Evolutionary conservation across 2,888 invertebrate genomes (phyloP).

Genomic region (Apodemia duryi): DNA sequence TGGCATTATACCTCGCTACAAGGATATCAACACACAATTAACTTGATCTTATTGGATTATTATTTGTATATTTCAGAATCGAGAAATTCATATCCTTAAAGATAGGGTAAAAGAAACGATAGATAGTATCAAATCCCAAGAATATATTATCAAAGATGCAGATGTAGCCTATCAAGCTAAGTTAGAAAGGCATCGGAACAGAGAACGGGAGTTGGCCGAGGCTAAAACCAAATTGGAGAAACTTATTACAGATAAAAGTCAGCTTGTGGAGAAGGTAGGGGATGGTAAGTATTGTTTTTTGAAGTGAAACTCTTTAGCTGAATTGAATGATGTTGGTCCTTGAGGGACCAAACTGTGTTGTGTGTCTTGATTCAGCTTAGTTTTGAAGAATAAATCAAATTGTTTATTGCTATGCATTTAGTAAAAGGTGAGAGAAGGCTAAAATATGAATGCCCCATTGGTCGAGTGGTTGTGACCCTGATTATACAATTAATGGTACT

Average conservation of each 20-base stretch:
- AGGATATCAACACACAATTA: too few relatives aligned
- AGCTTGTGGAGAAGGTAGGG: conserved; percentile 63
- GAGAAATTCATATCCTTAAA: conserved; percentile 53
- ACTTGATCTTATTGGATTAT: too few relatives aligned
- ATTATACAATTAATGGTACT: too few relatives aligned
- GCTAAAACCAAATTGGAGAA: conserved; percentile 72
- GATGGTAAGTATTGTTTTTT: conserved; percentile 56
- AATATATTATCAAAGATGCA: conserved; percentile 55
- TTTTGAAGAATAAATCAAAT: too few relatives aligned
- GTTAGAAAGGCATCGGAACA: conserved; percentile 65
- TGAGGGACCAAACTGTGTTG: too few relatives aligned
- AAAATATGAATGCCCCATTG: too few relatives aligned
- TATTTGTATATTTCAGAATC: conserved; percentile 43
- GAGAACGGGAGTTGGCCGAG: conserved; percentile 69
- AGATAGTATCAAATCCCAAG: conserved; percentile 48
- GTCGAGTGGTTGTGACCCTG: too few relatives aligned
- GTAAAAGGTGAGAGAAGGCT: too few relatives aligned
- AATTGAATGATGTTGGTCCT: too few relatives aligned
- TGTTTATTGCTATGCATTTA: too few relatives aligned
- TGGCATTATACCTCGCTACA: too few relatives aligned
- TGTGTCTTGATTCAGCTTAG: too few relatives aligned
- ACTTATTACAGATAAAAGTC: conserved; percentile 64
- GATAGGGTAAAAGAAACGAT: conserved; percentile 53
- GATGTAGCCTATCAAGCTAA: conserved; percentile 59
- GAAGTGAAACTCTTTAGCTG: background rate